phyloP scores from a whole-genome alignment of 2,888 invertebrate species.

The Catocala sponsa region DNA sequence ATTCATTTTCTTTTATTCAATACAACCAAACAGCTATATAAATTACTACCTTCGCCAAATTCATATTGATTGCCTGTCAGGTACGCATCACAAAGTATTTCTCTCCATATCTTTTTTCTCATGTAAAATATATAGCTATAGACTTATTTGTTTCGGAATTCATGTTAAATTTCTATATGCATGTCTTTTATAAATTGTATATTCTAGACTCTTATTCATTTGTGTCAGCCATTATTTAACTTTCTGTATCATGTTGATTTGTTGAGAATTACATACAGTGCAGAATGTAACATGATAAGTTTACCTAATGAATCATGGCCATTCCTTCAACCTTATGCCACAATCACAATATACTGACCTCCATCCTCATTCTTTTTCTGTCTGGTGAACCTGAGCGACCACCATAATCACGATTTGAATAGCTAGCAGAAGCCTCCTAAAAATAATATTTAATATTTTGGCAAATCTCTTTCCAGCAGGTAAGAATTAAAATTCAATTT shows the following conservation, averaged over 20 bases:
- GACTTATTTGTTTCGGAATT: conserved; percentile 29
- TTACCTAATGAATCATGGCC: conserved; percentile 20
- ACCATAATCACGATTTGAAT: conserved; percentile 86
- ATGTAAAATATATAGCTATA: conserved; percentile 29
- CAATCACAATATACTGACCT: conserved; percentile 77
- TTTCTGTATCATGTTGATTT: conserved; percentile 29
- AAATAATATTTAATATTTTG: conserved; percentile 26
- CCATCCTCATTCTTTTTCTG: conserved; percentile 89
- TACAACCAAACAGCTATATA: conserved; percentile 32
- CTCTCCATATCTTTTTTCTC: conserved; percentile 37
- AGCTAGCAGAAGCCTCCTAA: conserved; percentile 82
- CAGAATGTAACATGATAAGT: conserved; percentile 22
- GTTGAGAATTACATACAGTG: conserved; percentile 26
- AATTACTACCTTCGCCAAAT: conserved; percentile 40
- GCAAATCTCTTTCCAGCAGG: background rate
- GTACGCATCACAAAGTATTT: conserved; percentile 27
- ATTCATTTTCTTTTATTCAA: conserved; percentile 37
- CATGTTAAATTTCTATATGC: conserved; percentile 33
- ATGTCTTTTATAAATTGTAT: conserved; percentile 27
- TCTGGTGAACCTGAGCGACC: conserved; percentile 89
- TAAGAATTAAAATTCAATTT: background rate
- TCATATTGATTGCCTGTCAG: conserved; percentile 31
- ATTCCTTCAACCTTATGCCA: conserved; percentile 22
- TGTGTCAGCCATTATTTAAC: conserved; percentile 39
- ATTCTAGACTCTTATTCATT: conserved; percentile 32